Evolutionary conservation across 2,888 invertebrate species (phyloP).

Genomic region (Drosophila niveifrons): DNA sequence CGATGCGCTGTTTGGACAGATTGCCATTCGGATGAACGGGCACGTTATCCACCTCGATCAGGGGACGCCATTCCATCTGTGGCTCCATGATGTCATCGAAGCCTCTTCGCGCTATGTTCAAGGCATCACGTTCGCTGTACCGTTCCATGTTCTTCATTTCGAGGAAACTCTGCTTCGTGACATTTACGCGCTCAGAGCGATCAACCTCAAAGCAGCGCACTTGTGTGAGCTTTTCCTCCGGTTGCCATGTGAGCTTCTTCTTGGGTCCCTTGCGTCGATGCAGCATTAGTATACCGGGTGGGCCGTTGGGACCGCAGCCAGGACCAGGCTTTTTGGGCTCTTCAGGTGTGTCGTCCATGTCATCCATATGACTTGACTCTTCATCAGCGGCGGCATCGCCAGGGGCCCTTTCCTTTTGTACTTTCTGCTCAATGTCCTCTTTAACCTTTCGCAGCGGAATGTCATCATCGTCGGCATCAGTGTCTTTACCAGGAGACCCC

Average conservation of each 20-base stretch:
- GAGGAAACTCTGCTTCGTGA: constrained; percentile 93
- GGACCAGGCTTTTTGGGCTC: constrained; percentile 83
- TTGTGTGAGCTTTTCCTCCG: constrained; percentile 92
- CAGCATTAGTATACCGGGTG: constrained; percentile 90
- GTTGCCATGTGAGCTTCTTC: constrained; percentile 93
- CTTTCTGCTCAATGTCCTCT: constrained; percentile 84
- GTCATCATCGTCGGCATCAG: constrained; percentile 83
- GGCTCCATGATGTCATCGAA: constrained; percentile 94
- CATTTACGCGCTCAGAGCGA: constrained; percentile 98
- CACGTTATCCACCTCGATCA: constrained; percentile 89
- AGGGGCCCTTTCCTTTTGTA: constrained; percentile 73
- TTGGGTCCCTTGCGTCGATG: constrained; percentile 92
- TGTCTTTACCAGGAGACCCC: constrained; percentile 63
- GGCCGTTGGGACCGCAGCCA: constrained; percentile 87
- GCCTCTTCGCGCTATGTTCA: constrained; percentile 91
- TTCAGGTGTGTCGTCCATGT: constrained; percentile 67
- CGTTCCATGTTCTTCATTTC: constrained; percentile 97
- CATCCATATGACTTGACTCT: constrained; percentile 50
- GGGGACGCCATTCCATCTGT: constrained; percentile 90
- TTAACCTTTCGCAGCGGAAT: constrained; percentile 84
- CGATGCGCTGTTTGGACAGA: constrained; percentile 94
- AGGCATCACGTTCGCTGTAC: constrained; percentile 93
- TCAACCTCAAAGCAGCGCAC: constrained; percentile 97
- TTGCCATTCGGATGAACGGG: constrained; percentile 90
- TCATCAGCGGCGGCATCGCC: constrained; percentile 32